Percentiles rank a stretch among this genome's conserved stretches.
These are phyloP conservation scores for Cantharis rufa DNA, from an alignment of 2,888 invertebrate genomes.

Conservation along the genomic window DNA sequence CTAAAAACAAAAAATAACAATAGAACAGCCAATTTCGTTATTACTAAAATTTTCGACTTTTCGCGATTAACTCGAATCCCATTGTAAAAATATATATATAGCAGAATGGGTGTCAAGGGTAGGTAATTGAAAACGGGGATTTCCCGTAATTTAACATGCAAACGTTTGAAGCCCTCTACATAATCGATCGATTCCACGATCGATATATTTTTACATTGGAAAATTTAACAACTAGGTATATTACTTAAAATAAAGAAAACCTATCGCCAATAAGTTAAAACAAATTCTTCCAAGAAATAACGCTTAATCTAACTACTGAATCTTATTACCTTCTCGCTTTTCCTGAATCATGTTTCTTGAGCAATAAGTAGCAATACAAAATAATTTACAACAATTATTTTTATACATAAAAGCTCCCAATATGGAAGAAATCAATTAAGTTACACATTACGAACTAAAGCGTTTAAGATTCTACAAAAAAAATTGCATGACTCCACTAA, in stretches of 20 bases:
- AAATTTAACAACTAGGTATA: background rate
- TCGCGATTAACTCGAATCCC: background rate
- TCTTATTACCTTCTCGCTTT: slow-evolving; percentile 16
- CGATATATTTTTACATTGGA: background rate
- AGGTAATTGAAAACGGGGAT: background rate
- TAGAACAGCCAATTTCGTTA: background rate
- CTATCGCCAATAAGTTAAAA: background rate
- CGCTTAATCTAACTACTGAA: slow-evolving; percentile 7
- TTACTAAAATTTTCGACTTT: background rate
- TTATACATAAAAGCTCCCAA: background rate
- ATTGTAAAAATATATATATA: background rate
- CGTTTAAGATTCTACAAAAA: background rate
- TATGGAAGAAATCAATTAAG: background rate
- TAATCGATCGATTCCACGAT: background rate
- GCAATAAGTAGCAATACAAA: background rate
- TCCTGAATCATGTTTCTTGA: background rate
- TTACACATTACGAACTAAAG: background rate
- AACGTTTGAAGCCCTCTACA: background rate
- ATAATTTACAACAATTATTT: background rate
- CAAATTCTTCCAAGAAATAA: background rate
- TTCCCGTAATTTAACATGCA: background rate
- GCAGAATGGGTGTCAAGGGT: background rate
- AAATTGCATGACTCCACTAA: background rate
- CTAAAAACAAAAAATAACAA: background rate
- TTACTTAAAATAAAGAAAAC: background rate